phyloP scores from a whole-genome alignment of 2,888 invertebrate species.

The Dicycla oo region DNA sequence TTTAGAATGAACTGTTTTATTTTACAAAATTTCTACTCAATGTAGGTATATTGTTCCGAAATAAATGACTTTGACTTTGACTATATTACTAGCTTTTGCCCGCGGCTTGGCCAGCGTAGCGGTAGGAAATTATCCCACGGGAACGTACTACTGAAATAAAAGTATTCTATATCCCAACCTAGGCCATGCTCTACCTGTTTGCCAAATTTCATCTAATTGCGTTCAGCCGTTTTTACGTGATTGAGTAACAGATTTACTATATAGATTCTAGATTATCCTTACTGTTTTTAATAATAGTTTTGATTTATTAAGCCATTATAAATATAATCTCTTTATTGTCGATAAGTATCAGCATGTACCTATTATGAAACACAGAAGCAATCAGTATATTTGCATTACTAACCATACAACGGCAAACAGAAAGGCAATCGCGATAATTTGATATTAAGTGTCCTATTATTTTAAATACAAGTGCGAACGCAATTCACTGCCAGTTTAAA shows the following conservation, averaged over 20 bases:
- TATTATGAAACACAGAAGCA: not conserved
- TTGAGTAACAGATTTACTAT: not conserved
- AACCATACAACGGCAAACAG: not conserved
- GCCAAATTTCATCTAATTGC: not conserved
- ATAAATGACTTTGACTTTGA: no score
- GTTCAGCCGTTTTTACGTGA: not conserved
- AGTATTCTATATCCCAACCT: not conserved
- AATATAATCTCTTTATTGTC: slow-evolving; percentile 1
- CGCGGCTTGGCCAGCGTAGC: no score
- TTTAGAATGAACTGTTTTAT: no score
- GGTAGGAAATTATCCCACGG: no score
- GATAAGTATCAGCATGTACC: not conserved
- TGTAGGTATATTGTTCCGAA: no score
- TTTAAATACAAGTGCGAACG: slow-evolving; percentile 26
- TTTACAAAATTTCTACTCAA: no score
- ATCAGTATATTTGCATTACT: slow-evolving; percentile 11
- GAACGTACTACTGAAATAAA: not conserved
- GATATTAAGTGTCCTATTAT: slow-evolving; percentile 46
- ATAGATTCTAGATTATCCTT: no score
- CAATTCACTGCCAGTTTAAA: slow-evolving; percentile 16
- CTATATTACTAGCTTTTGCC: no score
- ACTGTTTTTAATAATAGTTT: not conserved
- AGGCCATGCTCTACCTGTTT: not conserved
- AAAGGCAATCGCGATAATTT: slow-evolving; percentile 29
- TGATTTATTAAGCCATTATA: not conserved